Percentiles rank a stretch among this genome's conserved stretches.
phyloP scores from a whole-genome alignment of 2,113 vertebrate species.

The Pyxicephalus adspersus region DNA sequence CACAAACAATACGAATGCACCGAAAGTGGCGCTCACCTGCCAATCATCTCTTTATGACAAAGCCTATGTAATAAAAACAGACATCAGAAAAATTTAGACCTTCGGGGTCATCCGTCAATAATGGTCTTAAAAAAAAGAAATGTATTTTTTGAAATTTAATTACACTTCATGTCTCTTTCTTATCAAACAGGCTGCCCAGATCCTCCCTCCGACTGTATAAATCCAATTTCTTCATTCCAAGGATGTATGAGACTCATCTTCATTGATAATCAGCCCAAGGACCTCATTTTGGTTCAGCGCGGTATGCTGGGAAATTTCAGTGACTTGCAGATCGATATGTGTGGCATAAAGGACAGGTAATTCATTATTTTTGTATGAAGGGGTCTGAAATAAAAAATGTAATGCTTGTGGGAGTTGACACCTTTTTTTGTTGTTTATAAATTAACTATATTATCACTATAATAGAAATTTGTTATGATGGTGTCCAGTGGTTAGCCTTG shows the following conservation, averaged over 20 bases:
- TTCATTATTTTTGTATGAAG: slow-evolving; percentile 43
- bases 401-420: no score
- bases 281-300: slow-evolving; percentile 90
- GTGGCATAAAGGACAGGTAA: slow-evolving; percentile 97
- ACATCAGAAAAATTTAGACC: slow-evolving; percentile 63
- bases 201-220: slow-evolving; percentile 79
- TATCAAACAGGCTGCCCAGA: slow-evolving; percentile 82
- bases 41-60: no score
- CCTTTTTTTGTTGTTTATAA: no score
- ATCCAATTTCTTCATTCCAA: slow-evolving; percentile 86
- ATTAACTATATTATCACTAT: no score
- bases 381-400: no score
- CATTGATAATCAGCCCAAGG: slow-evolving; percentile 91
- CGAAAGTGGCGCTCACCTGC: no score
- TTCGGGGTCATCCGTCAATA: slow-evolving; percentile 61
- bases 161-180: slow-evolving; percentile 61
- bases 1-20: background rate
- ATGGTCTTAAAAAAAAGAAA: slow-evolving; percentile 64
- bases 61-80: slow-evolving; percentile 55
- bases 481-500: no score
- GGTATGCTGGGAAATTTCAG: slow-evolving; percentile 90
- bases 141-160: slow-evolving; percentile 56
- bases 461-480: no score
- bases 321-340: slow-evolving; percentile 92
- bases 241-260: slow-evolving; percentile 93